These are phyloP conservation scores for Drosophila nigromelanica DNA, from an alignment of 1,140 invertebrate genomes.

Conservation along the genomic window DNA sequence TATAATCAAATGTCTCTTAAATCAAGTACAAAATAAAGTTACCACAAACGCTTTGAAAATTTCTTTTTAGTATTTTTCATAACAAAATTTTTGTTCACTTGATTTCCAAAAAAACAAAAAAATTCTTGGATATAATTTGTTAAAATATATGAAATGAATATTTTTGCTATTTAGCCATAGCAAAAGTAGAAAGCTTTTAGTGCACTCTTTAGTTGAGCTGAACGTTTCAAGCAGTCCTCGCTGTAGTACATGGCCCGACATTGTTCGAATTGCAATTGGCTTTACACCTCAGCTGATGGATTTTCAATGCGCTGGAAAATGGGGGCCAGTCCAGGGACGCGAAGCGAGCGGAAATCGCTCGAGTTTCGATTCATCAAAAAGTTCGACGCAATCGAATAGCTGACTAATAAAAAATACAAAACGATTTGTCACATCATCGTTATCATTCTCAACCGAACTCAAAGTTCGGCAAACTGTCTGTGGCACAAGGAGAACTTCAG, in stretches of 20 bases:
- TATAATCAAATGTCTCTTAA: no score
- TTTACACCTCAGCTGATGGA: slow-evolving; percentile 15
- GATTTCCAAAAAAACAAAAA: no score
- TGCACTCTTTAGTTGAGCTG: no score
- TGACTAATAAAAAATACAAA: slow-evolving; percentile 13
- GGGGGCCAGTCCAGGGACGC: slow-evolving; percentile 3
- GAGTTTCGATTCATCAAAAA: slow-evolving; percentile 16
- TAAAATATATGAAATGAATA: no score
- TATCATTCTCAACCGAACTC: slow-evolving; percentile 6
- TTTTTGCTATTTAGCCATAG: no score
- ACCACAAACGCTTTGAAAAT: no score
- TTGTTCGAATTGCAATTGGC: slow-evolving; percentile 31
- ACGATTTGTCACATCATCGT: slow-evolving; percentile 13
- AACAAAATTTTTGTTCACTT: no score
- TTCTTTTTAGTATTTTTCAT: no score
- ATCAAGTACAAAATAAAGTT: no score
- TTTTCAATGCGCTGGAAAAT: slow-evolving; percentile 11
- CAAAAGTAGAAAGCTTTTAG: no score
- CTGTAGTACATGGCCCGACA: not conserved
- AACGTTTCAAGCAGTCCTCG: slow-evolving; percentile 18
- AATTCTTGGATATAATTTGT: no score
- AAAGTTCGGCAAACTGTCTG: slow-evolving; percentile 34
- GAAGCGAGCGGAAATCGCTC: slow-evolving; percentile 12
- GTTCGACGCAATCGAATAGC: not conserved
- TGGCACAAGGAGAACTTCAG: slow-evolving; percentile 31